phyloP scores from a whole-genome alignment of 2,888 invertebrate genomes.

The Keiferia lycopersicella region DNA sequence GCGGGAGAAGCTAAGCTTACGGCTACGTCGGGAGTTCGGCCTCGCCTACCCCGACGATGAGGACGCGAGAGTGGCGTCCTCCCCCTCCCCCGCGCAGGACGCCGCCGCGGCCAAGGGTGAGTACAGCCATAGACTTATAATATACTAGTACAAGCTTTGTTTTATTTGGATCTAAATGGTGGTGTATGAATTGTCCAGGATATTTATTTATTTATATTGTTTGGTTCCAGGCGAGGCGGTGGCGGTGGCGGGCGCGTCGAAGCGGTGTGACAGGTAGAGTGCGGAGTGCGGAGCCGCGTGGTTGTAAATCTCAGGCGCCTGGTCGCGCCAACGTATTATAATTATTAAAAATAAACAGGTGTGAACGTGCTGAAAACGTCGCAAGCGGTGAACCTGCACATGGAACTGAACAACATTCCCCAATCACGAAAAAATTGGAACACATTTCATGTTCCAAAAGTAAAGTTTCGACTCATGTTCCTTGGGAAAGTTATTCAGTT shows the following conservation, averaged over 20 bases:
- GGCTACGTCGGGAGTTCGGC: constrained; percentile 91
- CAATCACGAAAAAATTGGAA: too few relatives aligned
- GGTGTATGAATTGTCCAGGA: too few relatives aligned
- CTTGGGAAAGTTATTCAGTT: too few relatives aligned
- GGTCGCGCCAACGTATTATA: constrained; percentile 57
- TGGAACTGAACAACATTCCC: too few relatives aligned
- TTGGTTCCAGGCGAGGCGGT: constrained; percentile 31
- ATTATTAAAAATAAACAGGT: constrained; percentile 35
- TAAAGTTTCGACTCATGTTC: too few relatives aligned
- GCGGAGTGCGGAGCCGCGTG: constrained; percentile 49
- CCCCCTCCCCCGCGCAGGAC: constrained; percentile 63
- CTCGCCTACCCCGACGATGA: constrained; percentile 86
- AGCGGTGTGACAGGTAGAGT: constrained; percentile 67
- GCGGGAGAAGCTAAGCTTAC: constrained; percentile 92
- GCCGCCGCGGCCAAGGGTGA: constrained; percentile 33
- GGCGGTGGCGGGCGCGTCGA: constrained; percentile 39
- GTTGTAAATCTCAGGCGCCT: constrained; percentile 68
- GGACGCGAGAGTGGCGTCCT: constrained; percentile 75
- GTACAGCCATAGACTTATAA: neutral
- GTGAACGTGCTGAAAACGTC: too few relatives aligned
- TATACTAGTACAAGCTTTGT: neutral
- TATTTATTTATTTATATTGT: neutral
- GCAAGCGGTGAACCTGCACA: too few relatives aligned
- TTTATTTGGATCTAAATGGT: too few relatives aligned
- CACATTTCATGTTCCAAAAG: too few relatives aligned